These are phyloP conservation scores for Enteromius treurensis DNA, from an alignment of 2,797 vertebrate genomes.

Conservation along the genomic window DNA sequence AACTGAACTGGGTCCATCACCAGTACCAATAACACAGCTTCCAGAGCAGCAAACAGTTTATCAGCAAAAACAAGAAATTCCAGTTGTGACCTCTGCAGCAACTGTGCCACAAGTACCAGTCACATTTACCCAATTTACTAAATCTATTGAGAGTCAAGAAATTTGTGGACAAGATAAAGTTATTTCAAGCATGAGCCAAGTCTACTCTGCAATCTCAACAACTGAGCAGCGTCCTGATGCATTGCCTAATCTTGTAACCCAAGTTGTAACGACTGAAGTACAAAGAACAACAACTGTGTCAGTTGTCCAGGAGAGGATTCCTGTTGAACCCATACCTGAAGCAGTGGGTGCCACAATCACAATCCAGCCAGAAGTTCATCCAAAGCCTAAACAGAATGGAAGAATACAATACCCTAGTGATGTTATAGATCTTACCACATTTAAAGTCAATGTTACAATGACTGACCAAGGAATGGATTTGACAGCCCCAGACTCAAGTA, in stretches of 20 bases:
- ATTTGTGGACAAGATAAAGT: slow-evolving; percentile 79
- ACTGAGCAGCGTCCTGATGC: slow-evolving; percentile 75
- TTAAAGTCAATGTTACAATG: slow-evolving; percentile 83
- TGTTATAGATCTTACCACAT: slow-evolving; percentile 92
- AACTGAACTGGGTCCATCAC: slow-evolving; percentile 20
- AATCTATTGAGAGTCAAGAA: slow-evolving; percentile 81
- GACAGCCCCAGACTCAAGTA: slow-evolving; percentile 83
- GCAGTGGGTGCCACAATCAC: slow-evolving; percentile 63
- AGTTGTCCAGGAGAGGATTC: slow-evolving; percentile 80
- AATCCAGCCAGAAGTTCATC: slow-evolving; percentile 80
- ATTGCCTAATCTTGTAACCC: slow-evolving; percentile 77
- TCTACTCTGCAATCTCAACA: slow-evolving; percentile 81
- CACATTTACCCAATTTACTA: slow-evolving; percentile 75
- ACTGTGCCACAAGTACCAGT: slow-evolving; percentile 69
- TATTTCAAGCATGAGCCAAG: slow-evolving; percentile 81
- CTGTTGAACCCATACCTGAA: slow-evolving; percentile 77
- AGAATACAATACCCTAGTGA: slow-evolving; percentile 82
- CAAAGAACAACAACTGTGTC: slow-evolving; percentile 84
- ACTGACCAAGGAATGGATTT: slow-evolving; percentile 90
- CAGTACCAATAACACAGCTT: slow-evolving; percentile 28
- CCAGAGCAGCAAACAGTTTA: slow-evolving; percentile 32
- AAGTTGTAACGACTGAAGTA: slow-evolving; percentile 83
- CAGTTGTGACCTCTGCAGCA: slow-evolving; percentile 53
- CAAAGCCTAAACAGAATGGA: slow-evolving; percentile 83
- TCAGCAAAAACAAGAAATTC: slow-evolving; percentile 43